Percentiles rank a stretch among this genome's conserved stretches.
phyloP scores from a whole-genome alignment of 2,888 invertebrate genomes.

The Globia sparganii region DNA sequence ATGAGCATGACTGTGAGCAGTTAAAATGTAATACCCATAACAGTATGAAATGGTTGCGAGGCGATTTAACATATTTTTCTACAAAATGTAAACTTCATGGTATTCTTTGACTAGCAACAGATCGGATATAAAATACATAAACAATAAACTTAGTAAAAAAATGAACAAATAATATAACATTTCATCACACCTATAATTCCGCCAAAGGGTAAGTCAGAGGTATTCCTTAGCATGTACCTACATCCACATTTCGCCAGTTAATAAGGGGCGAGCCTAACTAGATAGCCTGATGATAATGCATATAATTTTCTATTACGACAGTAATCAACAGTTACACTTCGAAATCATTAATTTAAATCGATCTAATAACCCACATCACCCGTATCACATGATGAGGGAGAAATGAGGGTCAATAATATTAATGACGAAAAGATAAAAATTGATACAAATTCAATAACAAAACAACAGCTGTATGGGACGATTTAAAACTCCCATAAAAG shows the following conservation, averaged over 20 bases:
- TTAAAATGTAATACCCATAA: conserved; percentile 25
- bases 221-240: background rate
- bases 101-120: background rate
- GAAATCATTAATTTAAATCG: conserved; percentile 14
- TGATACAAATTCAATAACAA: conserved; percentile 18
- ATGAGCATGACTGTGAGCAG: conserved; percentile 1
- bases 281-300: background rate
- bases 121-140: background rate
- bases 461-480: conserved; percentile 24
- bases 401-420: conserved; percentile 35
- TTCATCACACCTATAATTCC: too few species aligned
- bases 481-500: conserved; percentile 32
- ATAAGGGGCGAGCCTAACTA: background rate
- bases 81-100: background rate
- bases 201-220: background rate
- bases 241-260: background rate
- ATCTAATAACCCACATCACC: conserved; percentile 29
- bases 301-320: background rate
- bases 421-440: conserved; percentile 29
- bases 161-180: background rate
- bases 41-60: conserved; percentile 28
- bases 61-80: background rate
- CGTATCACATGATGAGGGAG: conserved; percentile 27
- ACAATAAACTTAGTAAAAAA: background rate
- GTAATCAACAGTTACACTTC: background rate